These are phyloP conservation scores for Myopa tessellatipennis DNA, from an alignment of 2,888 invertebrate species.

Conservation along the genomic window DNA sequence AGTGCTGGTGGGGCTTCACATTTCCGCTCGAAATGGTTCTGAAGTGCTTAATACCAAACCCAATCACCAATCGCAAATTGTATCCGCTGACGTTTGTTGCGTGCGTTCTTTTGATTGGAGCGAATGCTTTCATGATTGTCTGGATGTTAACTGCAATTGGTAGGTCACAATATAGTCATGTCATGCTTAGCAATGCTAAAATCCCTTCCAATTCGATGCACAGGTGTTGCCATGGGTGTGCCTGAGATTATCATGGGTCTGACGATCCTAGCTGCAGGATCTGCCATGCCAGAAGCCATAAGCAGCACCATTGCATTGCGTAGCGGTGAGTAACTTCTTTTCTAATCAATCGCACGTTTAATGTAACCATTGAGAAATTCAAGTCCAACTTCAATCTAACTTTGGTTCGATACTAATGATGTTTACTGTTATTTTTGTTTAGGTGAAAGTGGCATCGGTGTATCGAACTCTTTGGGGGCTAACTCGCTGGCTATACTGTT, in stretches of 20 bases:
- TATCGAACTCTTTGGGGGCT: constrained; percentile 85
- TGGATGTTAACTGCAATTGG: constrained; percentile 91
- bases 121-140: constrained; percentile 83
- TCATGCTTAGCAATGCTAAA: too few relatives aligned
- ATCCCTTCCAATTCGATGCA: constrained; percentile 42
- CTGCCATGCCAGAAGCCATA: constrained; percentile 81
- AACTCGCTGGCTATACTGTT: constrained; percentile 84
- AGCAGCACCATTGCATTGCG: constrained; percentile 85
- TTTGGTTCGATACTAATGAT: too few relatives aligned
- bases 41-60: constrained; percentile 77
- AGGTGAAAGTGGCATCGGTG: constrained; percentile 85
- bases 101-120: constrained; percentile 85
- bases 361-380: not conserved
- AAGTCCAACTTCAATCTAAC: not conserved
- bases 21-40: constrained; percentile 78
- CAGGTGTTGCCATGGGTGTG: constrained; percentile 78
- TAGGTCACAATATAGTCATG: constrained; percentile 58
- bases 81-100: constrained; percentile 83
- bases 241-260: constrained; percentile 89
- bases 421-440: constrained; percentile 26
- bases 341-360: not conserved
- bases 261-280: constrained; percentile 87
- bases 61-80: constrained; percentile 70
- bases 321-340: constrained; percentile 73
- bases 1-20: constrained; percentile 74